phyloP scores from a whole-genome alignment of 2,888 invertebrate species.

The Limenitis camilla region DNA sequence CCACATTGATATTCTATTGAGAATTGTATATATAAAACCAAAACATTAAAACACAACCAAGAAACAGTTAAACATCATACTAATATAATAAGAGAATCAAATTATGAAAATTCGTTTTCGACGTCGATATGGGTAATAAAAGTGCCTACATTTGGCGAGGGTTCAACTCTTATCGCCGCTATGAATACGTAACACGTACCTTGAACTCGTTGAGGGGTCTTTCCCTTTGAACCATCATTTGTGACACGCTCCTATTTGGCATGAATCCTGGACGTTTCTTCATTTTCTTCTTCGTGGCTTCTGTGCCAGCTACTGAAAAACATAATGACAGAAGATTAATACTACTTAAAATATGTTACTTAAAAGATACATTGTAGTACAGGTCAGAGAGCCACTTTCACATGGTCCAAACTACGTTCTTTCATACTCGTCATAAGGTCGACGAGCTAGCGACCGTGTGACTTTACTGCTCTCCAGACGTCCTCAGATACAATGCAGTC shows the following conservation, averaged over 20 bases:
- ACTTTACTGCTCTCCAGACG: constrained; percentile 68
- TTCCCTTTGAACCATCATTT: constrained; percentile 79
- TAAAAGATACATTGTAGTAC: no score
- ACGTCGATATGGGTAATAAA: constrained; percentile 29
- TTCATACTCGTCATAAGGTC: constrained; percentile 35
- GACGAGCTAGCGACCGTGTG: constrained; percentile 49
- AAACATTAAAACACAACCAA: not conserved
- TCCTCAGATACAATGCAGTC: constrained; percentile 38
- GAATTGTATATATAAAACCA: not conserved
- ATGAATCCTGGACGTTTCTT: constrained; percentile 76
- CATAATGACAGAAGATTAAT: no score
- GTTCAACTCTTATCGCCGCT: constrained; percentile 49
- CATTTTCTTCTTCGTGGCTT: constrained; percentile 77
- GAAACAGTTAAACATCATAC: not conserved
- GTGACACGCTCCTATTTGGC: constrained; percentile 77
- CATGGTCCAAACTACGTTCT: constrained; percentile 1
- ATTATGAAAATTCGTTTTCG: constrained; percentile 6
- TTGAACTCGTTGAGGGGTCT: constrained; percentile 71
- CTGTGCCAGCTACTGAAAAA: constrained; percentile 52
- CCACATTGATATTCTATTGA: not conserved
- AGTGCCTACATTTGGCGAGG: constrained; percentile 40
- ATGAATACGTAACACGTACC: constrained; percentile 50
- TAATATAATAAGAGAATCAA: constrained; percentile 6
- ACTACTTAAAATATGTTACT: no score
- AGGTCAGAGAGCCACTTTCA: constrained; percentile 2